Conservation (phyloP, 2,888 invertebrate species). For the Drosophila ochracea region DNA sequence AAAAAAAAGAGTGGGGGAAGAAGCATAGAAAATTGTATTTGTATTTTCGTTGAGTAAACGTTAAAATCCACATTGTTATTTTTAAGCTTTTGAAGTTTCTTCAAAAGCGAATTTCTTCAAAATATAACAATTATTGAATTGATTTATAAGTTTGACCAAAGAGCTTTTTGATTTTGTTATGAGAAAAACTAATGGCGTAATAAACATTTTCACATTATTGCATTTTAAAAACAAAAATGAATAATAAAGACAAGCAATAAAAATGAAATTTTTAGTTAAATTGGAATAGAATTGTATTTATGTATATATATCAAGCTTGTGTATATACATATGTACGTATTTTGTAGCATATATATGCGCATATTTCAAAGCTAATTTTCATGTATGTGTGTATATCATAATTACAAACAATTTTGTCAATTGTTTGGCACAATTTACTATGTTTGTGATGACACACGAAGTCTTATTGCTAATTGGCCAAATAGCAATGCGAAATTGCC, state of each 20-base stretch:
- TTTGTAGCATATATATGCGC: too few species aligned
- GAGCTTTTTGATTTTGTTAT: neutral
- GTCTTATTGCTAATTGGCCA: constrained; percentile 20
- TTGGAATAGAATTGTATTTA: neutral
- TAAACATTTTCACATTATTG: neutral
- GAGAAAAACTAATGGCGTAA: neutral
- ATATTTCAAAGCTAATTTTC: neutral
- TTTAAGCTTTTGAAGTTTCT: neutral
- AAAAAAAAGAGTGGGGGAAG: neutral
- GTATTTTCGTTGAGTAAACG: neutral
- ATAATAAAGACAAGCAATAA: neutral
- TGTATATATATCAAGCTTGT: neutral
- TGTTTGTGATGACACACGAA: constrained; percentile 13
- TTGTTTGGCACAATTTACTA: constrained; percentile 26
- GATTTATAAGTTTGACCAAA: neutral
- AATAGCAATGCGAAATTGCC: neutral
- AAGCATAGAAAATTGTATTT: neutral
- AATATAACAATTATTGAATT: neutral
- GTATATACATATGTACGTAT: neutral
- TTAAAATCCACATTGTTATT: neutral
- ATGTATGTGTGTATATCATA: neutral
- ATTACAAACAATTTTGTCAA: constrained; percentile 14
- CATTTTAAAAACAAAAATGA: neutral
- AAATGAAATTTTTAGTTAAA: constrained; percentile 13
- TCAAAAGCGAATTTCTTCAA: neutral